A percentile compares a stretch with the other conserved stretches of the same genome.
These are phyloP conservation scores for Drosophila auraria DNA, from an alignment of 1,140 invertebrate species.

Conservation along the genomic window DNA sequence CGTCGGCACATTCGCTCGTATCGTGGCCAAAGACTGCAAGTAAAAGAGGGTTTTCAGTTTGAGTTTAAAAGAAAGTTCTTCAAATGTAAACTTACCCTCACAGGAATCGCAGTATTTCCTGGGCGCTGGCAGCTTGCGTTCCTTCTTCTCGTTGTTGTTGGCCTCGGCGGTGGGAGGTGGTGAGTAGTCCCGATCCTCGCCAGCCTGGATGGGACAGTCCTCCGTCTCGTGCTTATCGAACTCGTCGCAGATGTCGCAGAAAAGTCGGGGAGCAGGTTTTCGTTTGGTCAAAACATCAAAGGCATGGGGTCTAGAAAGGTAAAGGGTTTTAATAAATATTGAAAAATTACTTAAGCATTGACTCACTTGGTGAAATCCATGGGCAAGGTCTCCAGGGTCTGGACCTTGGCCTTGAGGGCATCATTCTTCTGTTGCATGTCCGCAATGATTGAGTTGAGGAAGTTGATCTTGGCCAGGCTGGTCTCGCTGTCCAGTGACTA, in stretches of 20 bases:
- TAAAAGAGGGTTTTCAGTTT: conserved; percentile 25
- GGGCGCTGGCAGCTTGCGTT: conserved; percentile 86
- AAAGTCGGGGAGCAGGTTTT: conserved; percentile 91
- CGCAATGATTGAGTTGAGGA: conserved; percentile 98
- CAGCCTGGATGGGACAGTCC: conserved; percentile 95
- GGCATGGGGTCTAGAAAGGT: conserved; percentile 60
- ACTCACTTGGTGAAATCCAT: conserved; percentile 73
- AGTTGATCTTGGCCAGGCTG: conserved; percentile 90
- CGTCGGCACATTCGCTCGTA: conserved; percentile 92
- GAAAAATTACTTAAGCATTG: background rate
- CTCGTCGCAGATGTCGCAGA: conserved; percentile 98
- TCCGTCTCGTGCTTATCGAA: conserved; percentile 99
- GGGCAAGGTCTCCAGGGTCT: conserved; percentile 91
- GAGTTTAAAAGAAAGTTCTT: background rate
- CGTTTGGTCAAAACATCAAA: conserved; percentile 73
- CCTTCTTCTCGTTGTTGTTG: conserved; percentile 85
- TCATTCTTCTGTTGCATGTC: conserved; percentile 97
- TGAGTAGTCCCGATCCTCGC: conserved; percentile 86
- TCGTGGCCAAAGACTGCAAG: conserved; percentile 92
- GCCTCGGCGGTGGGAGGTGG: conserved; percentile 76
- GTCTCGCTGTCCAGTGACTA: conserved; percentile 59
- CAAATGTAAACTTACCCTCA: conserved; percentile 89
- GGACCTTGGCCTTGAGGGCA: conserved; percentile 91
- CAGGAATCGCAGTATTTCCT: conserved; percentile 96
- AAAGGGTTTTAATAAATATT: background rate